Conservation (phyloP, 2,888 invertebrate genomes). For the Eupithecia abbreviata region DNA sequence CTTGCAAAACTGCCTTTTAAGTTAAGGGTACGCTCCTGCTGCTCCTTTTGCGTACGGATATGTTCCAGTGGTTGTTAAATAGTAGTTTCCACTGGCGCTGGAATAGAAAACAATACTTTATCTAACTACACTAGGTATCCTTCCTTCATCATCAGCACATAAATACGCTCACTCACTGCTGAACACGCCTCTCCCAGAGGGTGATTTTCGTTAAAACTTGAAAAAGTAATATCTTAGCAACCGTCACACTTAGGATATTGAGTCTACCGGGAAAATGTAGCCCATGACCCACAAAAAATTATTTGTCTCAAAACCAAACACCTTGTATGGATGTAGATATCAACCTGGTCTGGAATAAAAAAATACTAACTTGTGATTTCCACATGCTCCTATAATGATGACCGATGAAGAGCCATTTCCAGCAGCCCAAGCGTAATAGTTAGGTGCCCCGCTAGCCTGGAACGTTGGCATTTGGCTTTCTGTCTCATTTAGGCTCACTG, state of each 20-base stretch:
- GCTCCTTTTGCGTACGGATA: constrained; percentile 4
- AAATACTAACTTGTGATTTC: background rate
- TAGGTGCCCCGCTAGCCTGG: background rate
- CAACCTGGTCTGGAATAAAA: background rate
- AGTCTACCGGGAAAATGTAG: too few relatives aligned
- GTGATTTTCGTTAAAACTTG: too few relatives aligned
- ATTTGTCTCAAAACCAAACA: too few relatives aligned
- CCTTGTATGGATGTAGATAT: too few relatives aligned
- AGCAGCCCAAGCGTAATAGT: constrained; percentile 7
- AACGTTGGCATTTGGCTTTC: background rate
- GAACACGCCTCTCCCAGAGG: background rate
- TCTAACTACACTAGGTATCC: background rate
- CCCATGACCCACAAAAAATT: too few relatives aligned
- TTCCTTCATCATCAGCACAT: background rate
- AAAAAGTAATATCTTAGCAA: too few relatives aligned
- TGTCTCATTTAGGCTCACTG: background rate
- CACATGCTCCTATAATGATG: background rate
- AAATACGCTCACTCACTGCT: background rate
- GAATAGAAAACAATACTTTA: background rate
- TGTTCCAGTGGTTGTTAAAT: background rate
- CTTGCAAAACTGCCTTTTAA: background rate
- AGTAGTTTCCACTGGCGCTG: constrained; percentile 2
- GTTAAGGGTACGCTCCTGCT: background rate
- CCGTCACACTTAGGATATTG: too few relatives aligned
- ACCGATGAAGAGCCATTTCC: background rate